Evolutionary conservation across 2,888 invertebrate species (phyloP).

Genomic region (Drosophila antonietae): DNA sequence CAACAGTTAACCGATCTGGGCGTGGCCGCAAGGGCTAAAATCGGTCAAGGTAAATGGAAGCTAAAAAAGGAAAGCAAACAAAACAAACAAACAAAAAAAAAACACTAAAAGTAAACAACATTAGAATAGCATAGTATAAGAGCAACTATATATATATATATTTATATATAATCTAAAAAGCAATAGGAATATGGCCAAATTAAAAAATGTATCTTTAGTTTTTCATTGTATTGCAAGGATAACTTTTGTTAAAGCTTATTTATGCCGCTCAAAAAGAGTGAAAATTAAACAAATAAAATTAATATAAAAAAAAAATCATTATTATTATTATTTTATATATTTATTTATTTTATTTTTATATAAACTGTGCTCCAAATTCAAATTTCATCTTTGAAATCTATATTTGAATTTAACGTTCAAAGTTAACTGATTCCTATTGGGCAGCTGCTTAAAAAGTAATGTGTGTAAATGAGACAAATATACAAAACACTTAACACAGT

Average conservation of each 20-base stretch:
- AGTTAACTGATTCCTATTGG: slow-evolving; percentile 1
- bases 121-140: slow-evolving; percentile 37
- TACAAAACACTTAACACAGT: not conserved
- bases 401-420: slow-evolving; percentile 8
- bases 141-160: slow-evolving; percentile 9
- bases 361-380: not conserved
- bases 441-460: not conserved
- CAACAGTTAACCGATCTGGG: slow-evolving; percentile 39
- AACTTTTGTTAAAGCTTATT: slow-evolving; percentile 6
- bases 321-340: too few relatives aligned
- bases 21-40: slow-evolving; percentile 64
- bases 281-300: not conserved
- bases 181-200: slow-evolving; percentile 10
- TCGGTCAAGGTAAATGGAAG: slow-evolving; percentile 35
- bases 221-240: not conserved
- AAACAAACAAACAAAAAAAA: slow-evolving; percentile 23
- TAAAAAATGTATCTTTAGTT: not conserved
- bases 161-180: not conserved
- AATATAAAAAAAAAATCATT: not conserved
- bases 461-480: slow-evolving; percentile 23
- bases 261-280: not conserved
- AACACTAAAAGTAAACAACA: slow-evolving; percentile 15
- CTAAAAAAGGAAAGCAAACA: slow-evolving; percentile 12
- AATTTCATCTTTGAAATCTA: not conserved
- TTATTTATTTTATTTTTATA: not conserved